A percentile compares a stretch with the other conserved stretches of the same genome.
These are phyloP conservation scores for Phortica variegata DNA, from an alignment of 1,140 invertebrate genomes.

Conservation along the genomic window DNA sequence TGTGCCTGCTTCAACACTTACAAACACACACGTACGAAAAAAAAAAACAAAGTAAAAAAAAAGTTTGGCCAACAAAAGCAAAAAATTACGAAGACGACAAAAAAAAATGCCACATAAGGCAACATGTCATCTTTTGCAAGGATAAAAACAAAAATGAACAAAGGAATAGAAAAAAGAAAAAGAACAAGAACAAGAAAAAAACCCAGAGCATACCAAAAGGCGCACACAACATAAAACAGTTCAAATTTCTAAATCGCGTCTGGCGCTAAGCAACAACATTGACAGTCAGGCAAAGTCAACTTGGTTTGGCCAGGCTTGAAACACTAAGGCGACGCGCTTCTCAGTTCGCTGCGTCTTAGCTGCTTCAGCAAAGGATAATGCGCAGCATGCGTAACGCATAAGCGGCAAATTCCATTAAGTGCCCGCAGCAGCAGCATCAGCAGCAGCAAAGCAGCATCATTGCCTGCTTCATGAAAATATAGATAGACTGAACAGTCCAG, in stretches of 20 bases:
- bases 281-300: conserved; percentile 18
- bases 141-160: background rate
- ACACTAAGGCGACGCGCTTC: no score
- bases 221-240: background rate
- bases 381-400: conserved; percentile 52
- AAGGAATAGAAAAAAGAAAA: conserved; percentile 3
- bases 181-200: conserved; percentile 1
- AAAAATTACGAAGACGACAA: conserved; percentile 17
- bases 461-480: no score
- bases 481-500: no score
- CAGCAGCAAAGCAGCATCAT: conserved; percentile 18
- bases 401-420: conserved; percentile 54
- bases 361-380: conserved; percentile 46
- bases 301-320: no score
- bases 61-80: conserved; percentile 15
- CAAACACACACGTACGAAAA: background rate
- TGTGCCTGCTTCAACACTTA: background rate
- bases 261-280: background rate
- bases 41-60: conserved; percentile 6
- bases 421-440: conserved; percentile 14
- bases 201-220: background rate
- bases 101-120: conserved; percentile 28
- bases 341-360: no score
- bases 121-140: conserved; percentile 24
- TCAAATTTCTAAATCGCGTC: background rate